Conservation (phyloP, 2,113 vertebrate genomes). For the Crotophaga sulcirostris region DNA sequence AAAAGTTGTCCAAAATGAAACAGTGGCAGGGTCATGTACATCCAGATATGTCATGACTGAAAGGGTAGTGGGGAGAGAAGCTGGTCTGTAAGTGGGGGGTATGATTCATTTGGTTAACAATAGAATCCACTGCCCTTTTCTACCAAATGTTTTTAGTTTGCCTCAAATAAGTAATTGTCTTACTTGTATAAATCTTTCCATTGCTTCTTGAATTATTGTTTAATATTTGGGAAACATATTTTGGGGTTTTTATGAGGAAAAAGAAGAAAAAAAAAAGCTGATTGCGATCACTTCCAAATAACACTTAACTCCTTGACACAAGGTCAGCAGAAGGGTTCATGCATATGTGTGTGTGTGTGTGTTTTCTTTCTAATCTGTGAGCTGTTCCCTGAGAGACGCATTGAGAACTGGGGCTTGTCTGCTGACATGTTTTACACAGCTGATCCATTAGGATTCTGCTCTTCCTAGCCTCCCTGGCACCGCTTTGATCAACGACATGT, state of each 20-base stretch:
- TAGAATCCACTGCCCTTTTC: constrained; percentile 48
- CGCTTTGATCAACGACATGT: constrained; percentile 61
- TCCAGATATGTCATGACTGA: constrained; percentile 15
- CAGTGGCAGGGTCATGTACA: constrained; percentile 35
- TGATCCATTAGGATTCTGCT: constrained; percentile 56
- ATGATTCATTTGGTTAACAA: constrained; percentile 67
- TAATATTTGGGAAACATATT: constrained; percentile 33
- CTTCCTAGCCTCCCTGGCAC: constrained; percentile 46
- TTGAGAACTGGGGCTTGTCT: constrained; percentile 64
- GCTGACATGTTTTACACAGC: constrained; percentile 73
- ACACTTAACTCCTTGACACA: constrained; percentile 69
- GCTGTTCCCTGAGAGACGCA: constrained; percentile 49
- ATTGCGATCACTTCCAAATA: constrained; percentile 59
- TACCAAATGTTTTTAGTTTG: constrained; percentile 64
- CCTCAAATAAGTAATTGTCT: constrained; percentile 69
- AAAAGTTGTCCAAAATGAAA: constrained; percentile 44
- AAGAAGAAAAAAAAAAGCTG: neutral
- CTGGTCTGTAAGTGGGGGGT: constrained; percentile 14
- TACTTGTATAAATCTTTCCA: constrained; percentile 62
- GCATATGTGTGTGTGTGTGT: neutral
- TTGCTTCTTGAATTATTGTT: constrained; percentile 53
- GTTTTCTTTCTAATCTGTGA: constrained; percentile 29
- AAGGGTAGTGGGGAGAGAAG: neutral
- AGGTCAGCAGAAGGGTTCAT: constrained; percentile 41
- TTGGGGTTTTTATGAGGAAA: neutral